Evolutionary conservation across 2,797 vertebrate species (phyloP).

Genomic region (Chrysocyon brachyurus): DNA sequence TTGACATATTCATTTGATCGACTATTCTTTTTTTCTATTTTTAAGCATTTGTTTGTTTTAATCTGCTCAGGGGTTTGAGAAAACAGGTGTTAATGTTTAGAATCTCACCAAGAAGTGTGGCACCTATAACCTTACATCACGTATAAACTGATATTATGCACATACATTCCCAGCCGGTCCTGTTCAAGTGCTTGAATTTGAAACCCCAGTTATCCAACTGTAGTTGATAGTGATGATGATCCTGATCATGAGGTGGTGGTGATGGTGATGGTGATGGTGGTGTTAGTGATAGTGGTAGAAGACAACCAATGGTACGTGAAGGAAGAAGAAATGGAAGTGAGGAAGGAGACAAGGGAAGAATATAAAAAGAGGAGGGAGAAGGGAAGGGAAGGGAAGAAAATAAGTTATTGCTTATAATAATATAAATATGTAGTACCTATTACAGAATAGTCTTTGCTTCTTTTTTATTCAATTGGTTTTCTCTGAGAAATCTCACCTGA

Average conservation of each 20-base stretch:
- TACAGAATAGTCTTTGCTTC: not conserved
- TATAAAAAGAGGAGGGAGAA: not conserved
- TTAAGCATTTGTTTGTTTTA: not conserved
- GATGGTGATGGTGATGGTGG: too few relatives aligned
- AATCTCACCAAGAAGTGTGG: not conserved
- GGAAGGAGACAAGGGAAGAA: not conserved
- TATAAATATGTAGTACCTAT: not conserved
- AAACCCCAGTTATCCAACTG: not conserved
- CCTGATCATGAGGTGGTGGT: too few relatives aligned
- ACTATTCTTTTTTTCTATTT: not conserved
- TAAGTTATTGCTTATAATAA: not conserved
- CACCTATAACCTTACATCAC: not conserved
- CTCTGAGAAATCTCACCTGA: not conserved
- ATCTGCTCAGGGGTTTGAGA: not conserved
- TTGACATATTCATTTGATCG: not conserved
- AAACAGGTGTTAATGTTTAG: not conserved
- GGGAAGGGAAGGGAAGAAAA: not conserved
- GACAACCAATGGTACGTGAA: not conserved
- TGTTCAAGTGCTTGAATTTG: not conserved
- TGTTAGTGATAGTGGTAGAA: fast-evolving
- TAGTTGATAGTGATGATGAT: not conserved
- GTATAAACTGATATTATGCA: not conserved
- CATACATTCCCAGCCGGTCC: not conserved
- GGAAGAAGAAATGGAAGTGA: not conserved
- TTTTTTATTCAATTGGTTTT: not conserved